Conservation (phyloP, 2,113 vertebrate species). For the Chionodraco myersi region DNA sequence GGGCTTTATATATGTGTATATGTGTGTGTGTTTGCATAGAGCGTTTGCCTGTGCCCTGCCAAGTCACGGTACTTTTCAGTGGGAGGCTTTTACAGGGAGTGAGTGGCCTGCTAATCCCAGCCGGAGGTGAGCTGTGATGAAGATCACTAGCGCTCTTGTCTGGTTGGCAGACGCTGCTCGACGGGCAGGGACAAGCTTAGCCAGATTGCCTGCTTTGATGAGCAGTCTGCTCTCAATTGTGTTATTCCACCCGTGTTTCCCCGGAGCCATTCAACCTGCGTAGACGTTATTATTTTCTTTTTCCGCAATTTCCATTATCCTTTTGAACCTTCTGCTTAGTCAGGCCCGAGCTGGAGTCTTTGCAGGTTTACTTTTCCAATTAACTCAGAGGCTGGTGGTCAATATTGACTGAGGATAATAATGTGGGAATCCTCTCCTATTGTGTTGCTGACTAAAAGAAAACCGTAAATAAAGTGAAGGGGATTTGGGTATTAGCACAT, state of each 20-base stretch:
- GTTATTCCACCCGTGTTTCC: constrained; percentile 69
- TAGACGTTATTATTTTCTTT: constrained; percentile 71
- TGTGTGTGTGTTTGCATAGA: constrained; percentile 17
- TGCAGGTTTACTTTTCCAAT: constrained; percentile 80
- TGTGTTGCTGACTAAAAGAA: constrained; percentile 71
- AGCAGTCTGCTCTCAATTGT: constrained; percentile 74
- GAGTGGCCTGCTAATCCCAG: constrained; percentile 77
- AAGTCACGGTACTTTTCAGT: constrained; percentile 46
- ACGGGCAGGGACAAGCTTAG: constrained; percentile 71
- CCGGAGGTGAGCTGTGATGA: constrained; percentile 77
- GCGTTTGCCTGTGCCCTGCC: constrained; percentile 30
- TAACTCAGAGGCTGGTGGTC: constrained; percentile 73
- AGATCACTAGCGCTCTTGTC: constrained; percentile 75
- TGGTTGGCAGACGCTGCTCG: constrained; percentile 58
- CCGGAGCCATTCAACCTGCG: constrained; percentile 71
- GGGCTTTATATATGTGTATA: constrained; percentile 13
- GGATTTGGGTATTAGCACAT: constrained; percentile 78
- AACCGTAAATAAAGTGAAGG: constrained; percentile 65
- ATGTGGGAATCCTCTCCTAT: constrained; percentile 68
- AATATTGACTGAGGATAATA: constrained; percentile 83
- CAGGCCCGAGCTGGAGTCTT: constrained; percentile 51
- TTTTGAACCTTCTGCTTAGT: constrained; percentile 73
- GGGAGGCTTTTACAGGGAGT: constrained; percentile 64
- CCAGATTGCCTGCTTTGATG: constrained; percentile 77
- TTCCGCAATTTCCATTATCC: constrained; percentile 68